A percentile compares a stretch with the other conserved stretches of the same genome.
phyloP scores from a whole-genome alignment of 2,888 invertebrate genomes.

The Hypena proboscidalis region DNA sequence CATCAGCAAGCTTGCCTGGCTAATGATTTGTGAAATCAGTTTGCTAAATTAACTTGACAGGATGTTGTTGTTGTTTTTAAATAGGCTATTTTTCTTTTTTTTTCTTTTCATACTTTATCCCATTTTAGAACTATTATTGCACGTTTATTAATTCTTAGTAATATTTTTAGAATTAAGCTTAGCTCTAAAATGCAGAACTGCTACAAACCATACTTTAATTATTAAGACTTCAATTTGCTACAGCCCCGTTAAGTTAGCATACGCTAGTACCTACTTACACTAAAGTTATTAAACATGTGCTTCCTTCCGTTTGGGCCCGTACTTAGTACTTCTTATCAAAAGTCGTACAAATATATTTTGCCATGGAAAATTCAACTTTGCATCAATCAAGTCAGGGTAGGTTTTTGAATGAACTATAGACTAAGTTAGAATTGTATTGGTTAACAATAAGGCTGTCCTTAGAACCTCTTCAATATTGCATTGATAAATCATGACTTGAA shows the following conservation, averaged over 20 bases:
- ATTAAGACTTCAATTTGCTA: constrained; percentile 4
- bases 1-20: constrained; percentile 37
- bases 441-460: neutral
- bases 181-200: too few species aligned
- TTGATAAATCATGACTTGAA: constrained; percentile 36
- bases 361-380: constrained; percentile 7
- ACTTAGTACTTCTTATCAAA: too few species aligned
- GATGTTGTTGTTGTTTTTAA: constrained; percentile 24
- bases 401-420: too few species aligned
- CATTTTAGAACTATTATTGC: too few species aligned
- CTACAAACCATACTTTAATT: constrained; percentile 2
- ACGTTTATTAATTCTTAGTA: too few species aligned
- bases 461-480: constrained; percentile 29
- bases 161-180: too few species aligned
- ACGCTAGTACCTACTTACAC: constrained; percentile 14
- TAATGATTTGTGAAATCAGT: constrained; percentile 50
- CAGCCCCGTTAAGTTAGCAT: constrained; percentile 17
- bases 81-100: constrained; percentile 12
- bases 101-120: too few species aligned
- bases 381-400: rapidly evolving
- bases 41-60: constrained; percentile 35
- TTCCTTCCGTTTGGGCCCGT: constrained; percentile 22
- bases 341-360: too few species aligned
- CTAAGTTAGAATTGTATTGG: neutral
- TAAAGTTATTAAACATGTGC: constrained; percentile 25